These are phyloP conservation scores for Aplochiton taeniatus DNA, from an alignment of 2,797 vertebrate genomes.

Conservation along the genomic window DNA sequence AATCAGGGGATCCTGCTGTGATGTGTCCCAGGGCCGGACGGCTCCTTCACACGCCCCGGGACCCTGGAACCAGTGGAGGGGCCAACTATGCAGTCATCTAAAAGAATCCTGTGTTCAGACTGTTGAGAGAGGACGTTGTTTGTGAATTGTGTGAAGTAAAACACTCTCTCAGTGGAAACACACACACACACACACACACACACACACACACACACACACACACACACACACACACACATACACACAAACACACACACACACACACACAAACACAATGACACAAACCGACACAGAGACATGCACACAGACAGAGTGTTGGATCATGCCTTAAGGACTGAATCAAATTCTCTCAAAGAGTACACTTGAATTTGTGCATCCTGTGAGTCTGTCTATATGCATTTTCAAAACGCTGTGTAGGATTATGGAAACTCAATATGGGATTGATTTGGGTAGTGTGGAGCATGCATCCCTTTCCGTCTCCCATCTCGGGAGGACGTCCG, in stretches of 20 bases:
- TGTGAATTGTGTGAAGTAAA: neutral
- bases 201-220: neutral
- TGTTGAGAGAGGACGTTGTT: neutral
- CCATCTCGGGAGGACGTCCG: constrained; percentile 40
- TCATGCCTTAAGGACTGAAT: neutral
- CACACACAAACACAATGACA: neutral
- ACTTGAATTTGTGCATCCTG: neutral
- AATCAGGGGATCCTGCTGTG: constrained; percentile 14
- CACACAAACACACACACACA: constrained; percentile 6
- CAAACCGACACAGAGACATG: neutral
- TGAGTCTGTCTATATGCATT: too few species aligned
- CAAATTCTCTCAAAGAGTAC: neutral
- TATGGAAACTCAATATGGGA: constrained; percentile 29
- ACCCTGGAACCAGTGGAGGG: neutral
- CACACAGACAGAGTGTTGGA: neutral
- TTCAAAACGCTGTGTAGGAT: neutral
- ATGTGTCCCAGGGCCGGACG: constrained; percentile 3
- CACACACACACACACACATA: neutral
- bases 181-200: constrained; percentile 8
- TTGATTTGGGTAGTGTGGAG: constrained; percentile 22
- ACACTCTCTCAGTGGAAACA: neutral
- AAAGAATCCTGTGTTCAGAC: neutral
- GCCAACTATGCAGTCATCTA: neutral
- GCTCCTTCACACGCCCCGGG: constrained; percentile 1
- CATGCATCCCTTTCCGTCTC: constrained; percentile 18